Base-by-base conservation (phyloP, 2,113 vertebrate species). In the Anhinga rufa region DNA sequence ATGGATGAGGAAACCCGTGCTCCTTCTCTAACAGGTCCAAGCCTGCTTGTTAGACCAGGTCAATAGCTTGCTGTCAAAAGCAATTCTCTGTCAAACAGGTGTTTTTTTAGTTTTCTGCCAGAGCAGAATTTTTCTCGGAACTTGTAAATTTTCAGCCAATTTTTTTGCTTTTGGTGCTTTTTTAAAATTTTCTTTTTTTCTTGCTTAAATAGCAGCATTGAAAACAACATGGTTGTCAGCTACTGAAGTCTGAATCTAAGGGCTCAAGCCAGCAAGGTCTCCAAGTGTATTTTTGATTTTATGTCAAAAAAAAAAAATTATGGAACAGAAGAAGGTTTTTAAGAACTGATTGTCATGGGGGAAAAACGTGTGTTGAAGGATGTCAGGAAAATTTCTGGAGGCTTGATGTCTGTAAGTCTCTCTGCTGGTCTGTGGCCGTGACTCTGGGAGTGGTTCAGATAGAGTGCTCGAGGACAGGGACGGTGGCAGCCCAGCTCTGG, bases 11-110 rank as follows among this genome's bases (percentile, higher is more conserved):
- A 75, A 76, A 58, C 21, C 34, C 1, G 0, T n/a, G 74, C 49
- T 84, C 46, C 84, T 94, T 57, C 81, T 70, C 79, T 60, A 96
- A 68, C 48, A 60, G 76, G 72, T 75, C 82, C 4, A 10, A 36
- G 25, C 55, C 89, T 4, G 62, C 94, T 94, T 94, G 94, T 94
- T 97, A 96, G 97, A 84, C 81, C 62, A 70, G 82, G 89, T 97
- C 96, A 91, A 95, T 96, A 97, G 86, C 85, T 94, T 82, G 58
- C 86, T 95, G 92, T 95, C 92, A 90, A 72, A 93, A 91, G 32
- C 71, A 86, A 97, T 96, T 91, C 62, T 92, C 70, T 91, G 57
- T 94, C 89, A 92, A 89, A 78, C 26, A 74, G 62, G 25, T 62
- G 44, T 72, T 72, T 69, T 40, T 40, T 54, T 58, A 9, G 46